Evolutionary conservation across 1,140 invertebrate species (phyloP).

Genomic region (Seison nebaliae): DNA sequence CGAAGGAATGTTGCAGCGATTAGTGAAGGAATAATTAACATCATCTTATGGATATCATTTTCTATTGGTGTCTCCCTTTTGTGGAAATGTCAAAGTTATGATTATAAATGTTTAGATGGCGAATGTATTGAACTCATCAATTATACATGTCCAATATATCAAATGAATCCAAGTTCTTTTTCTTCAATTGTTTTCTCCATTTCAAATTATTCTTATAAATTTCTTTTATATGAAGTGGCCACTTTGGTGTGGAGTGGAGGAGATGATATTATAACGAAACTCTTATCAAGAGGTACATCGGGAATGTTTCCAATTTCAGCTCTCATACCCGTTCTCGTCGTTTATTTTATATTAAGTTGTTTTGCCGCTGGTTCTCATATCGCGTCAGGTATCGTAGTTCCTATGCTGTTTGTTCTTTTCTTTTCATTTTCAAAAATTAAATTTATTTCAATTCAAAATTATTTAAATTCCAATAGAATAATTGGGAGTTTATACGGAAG

Average conservation of each 20-base stretch:
- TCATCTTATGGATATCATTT: constrained; percentile 55
- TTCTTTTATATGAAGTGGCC: too few species aligned
- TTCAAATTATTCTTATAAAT: too few species aligned
- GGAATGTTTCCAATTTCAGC: too few species aligned
- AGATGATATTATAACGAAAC: too few species aligned
- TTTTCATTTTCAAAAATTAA: constrained; percentile 68
- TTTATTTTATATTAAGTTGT: too few species aligned
- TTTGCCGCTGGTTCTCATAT: too few species aligned
- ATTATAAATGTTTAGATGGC: constrained; percentile 19
- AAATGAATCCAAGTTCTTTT: too few species aligned
- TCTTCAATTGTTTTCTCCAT: too few species aligned
- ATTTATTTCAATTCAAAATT: constrained; percentile 34
- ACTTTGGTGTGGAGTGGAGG: too few species aligned
- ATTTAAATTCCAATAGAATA: constrained; percentile 77
- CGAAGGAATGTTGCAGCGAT: constrained; percentile 59
- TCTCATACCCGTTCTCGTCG: too few species aligned
- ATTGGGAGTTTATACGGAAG: constrained; percentile 88
- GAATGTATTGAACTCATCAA: constrained; percentile 62
- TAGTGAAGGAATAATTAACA: constrained; percentile 46
- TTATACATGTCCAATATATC: constrained; percentile 63
- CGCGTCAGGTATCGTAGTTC: too few species aligned
- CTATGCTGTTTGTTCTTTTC: constrained; percentile 69
- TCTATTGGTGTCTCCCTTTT: constrained; percentile 58
- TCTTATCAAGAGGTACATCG: too few species aligned
- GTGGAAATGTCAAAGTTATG: constrained; percentile 21